Base-by-base conservation (phyloP, 2,888 invertebrate species). In the Polyommatus icarus region DNA sequence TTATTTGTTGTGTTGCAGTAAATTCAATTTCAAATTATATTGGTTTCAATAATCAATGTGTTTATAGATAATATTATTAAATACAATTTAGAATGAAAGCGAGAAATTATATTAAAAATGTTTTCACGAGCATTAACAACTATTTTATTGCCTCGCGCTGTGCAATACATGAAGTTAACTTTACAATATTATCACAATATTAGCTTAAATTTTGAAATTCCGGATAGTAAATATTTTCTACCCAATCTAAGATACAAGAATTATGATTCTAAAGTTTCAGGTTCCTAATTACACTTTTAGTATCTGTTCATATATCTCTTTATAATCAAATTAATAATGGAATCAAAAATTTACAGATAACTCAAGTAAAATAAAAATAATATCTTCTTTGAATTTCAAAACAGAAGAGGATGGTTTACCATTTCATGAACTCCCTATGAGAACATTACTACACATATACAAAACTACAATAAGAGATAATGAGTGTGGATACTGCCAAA, bases 391-490 rank as follows among this genome's bases (percentile, higher is more conserved):
- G 79, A 90, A 94, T 77, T 90, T 95, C 77, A 83, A 85, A 72
- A 89, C 91, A 77, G 82, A 91, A 0, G 92, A 95, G 82, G 94
- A 95, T 87, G 94, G 95, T 79, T 82, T 90, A 54, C 95, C 95
- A 0, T 95, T 95, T 82, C 85, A 94, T 79, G 89, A 90, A 73
- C 84, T 95, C 61, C 89, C 95, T 1, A 54, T 89, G 2, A 87
- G 83, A 80, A 87, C 87, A 76, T 86, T 94, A 79, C 46, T 87
- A 15, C 86, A 87, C 80, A 86, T 94, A 78, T 86, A 85, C 77
- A 88, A 87, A 83, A 84, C 84, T 32, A 91, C 90, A 54, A 84
- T 88, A 83, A 85, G 87, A 76, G 95, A 96, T 86, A 82, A 87
- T 8, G 82, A 82, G 3, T 82, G 87, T 76, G 87, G 94, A 1